Percentiles rank a stretch among this genome's conserved stretches.
Conservation (phyloP, 2,113 vertebrate species). For the Entosphenus tridentatus region DNA sequence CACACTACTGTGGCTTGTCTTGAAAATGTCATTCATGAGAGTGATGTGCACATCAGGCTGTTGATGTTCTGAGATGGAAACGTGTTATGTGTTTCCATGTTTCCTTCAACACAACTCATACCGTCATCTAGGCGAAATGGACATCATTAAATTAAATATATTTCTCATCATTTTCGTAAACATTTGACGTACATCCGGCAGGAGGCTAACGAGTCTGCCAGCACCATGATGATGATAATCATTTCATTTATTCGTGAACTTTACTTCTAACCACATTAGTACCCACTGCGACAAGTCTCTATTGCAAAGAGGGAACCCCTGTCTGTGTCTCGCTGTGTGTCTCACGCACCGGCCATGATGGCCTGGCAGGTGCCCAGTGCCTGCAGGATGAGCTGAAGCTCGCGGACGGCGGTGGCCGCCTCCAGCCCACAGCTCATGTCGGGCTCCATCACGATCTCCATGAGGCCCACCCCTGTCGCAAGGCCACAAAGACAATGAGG, state of each 20-base stretch:
- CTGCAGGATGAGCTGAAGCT: constrained; percentile 83
- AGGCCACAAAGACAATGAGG: background rate
- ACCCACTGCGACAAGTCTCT: background rate
- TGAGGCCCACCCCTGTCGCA: constrained; percentile 56
- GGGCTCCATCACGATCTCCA: constrained; percentile 95
- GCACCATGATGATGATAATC: background rate
- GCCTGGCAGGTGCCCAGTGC: constrained; percentile 71
- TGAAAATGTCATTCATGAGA: too few relatives aligned
- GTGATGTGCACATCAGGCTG: too few relatives aligned
- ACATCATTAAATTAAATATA: too few relatives aligned
- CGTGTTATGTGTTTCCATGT: too few relatives aligned
- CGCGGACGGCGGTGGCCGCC: constrained; percentile 61
- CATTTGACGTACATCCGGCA: too few relatives aligned
- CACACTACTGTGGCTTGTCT: too few relatives aligned
- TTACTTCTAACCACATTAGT: background rate
- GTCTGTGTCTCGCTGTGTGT: too few relatives aligned
- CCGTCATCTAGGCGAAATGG: too few relatives aligned
- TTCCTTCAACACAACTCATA: too few relatives aligned
- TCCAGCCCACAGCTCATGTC: constrained; percentile 84
- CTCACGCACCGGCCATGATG: constrained; percentile 64
- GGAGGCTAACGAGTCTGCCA: background rate
- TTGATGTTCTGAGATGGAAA: too few relatives aligned
- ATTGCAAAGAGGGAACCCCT: constrained; percentile 2
- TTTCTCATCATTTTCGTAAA: too few relatives aligned
- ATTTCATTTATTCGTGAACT: background rate